Evolutionary conservation across 2,888 invertebrate genomes (phyloP), one percentile per base, ranked within the genome.

Genomic region (Gymnocheta viridis): DNA sequence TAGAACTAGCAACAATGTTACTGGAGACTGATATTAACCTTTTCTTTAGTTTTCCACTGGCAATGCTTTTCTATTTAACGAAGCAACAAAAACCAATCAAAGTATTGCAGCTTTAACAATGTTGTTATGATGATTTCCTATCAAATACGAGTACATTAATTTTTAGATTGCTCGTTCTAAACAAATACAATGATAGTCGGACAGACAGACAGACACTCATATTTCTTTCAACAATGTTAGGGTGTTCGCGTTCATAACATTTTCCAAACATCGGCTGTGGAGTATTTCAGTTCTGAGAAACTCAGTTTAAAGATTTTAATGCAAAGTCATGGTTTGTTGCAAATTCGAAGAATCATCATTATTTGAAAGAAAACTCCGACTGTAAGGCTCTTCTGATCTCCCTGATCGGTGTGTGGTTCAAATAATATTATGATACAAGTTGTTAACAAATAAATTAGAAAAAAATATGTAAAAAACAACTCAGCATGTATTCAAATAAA

Each of bases 71-170:
- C 10, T 22, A 10, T 24, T 1, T 24, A 6, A 66, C 54, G 5
- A 38, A 51, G 27, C 47, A 32, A 49, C 22, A 47, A 41, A 2
- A 19, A 32, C 27, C 27, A 27, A 41, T 17, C 35, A 54, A 44
- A 56, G n/a, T 10, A 44, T 44, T 47, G 47, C 27, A 19, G 27
- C 6, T 24, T 19, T 32, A 38, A 60, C 38, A 67, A 29, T 58
- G 62, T 77, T 60, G 66, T 49, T 58, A 27, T 67, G 67, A 27
- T 67, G 67, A 77, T 77, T 77, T 77, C 35, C 24, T 67, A 62
- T 4, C 56, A 19, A 62, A 64, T 72, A 24, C 14, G 14, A 41
- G 41, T 72, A 24, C 54, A 56, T 19, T 35, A 47, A 49, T 66
- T 47, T 44, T 67, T 2, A 17, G 32, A 35, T 41, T 49, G 49